These are phyloP conservation scores for Sphenodon punctatus DNA, from an alignment of 2,797 vertebrate genomes.

Conservation along the genomic window DNA sequence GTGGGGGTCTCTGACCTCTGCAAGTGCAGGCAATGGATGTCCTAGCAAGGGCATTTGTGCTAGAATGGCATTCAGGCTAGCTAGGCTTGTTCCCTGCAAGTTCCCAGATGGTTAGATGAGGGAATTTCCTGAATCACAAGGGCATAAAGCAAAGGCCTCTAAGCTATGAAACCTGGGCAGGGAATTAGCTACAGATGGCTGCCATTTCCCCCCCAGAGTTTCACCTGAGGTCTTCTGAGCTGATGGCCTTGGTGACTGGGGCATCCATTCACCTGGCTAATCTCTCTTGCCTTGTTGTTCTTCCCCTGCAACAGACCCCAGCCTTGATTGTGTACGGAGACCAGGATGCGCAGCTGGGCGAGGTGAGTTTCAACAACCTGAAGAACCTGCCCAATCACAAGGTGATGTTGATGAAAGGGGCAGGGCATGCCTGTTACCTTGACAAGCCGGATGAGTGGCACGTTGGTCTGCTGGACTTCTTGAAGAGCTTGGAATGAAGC, in stretches of 20 bases:
- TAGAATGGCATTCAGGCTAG: background rate
- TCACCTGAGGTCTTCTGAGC: background rate
- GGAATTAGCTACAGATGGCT: too few relatives aligned
- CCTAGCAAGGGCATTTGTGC: background rate
- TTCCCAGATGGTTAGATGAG: too few relatives aligned
- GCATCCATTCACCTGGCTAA: background rate
- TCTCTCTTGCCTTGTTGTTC: background rate
- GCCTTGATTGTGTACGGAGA: slow-evolving; percentile 94
- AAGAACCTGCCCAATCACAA: slow-evolving; percentile 85
- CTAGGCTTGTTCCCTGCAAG: background rate
- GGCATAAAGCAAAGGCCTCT: too few relatives aligned
- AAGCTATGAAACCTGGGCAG: too few relatives aligned
- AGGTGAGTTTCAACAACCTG: slow-evolving; percentile 85
- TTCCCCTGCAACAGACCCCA: slow-evolving; percentile 76
- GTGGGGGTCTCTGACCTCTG: background rate
- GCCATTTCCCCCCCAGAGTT: background rate
- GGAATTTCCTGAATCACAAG: too few relatives aligned
- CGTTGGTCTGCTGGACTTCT: slow-evolving; percentile 82
- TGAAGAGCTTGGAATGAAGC: slow-evolving; percentile 75
- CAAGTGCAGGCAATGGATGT: background rate
- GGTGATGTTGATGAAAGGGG: slow-evolving; percentile 88
- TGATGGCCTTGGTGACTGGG: background rate
- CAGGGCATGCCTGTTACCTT: slow-evolving; percentile 93
- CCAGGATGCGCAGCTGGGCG: slow-evolving; percentile 86
- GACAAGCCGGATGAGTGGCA: slow-evolving; percentile 92